Base-by-base conservation (phyloP, 2,888 invertebrate species). In the Ypsolopha sequella region DNA sequence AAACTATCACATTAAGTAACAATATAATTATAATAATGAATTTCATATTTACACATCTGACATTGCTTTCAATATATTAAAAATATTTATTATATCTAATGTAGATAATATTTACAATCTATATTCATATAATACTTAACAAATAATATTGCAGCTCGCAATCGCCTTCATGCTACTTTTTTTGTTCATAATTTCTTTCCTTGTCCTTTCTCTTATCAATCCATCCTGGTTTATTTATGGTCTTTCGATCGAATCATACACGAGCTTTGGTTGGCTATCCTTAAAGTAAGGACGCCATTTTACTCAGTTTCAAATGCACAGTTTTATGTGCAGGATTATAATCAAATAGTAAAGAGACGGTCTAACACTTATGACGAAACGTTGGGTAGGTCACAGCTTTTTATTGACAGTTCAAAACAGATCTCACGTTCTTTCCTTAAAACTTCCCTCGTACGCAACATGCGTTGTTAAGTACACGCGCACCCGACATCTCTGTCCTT, bases 81-180 rank as follows among this genome's bases (percentile, higher is more conserved):
- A 56, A 63, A 54, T 54, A 52, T 52, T 41, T 49, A 41, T n/a
- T 68, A 71, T 63, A 56, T 51, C 52, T 65, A 58, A 60, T 64
- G 66, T 59, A 68, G 39, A 38, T 68, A 67, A 65, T 68, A 65
- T 65, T 70, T 58, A 59, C 67, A 50, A 7, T 33, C 10, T 43
- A 9, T 50, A 50, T 68, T 68, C 65, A 59, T 57, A 60, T 66
- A 76, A 79, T 79, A 81, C 80, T 81, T 85, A 84, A 62, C 62
- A 62, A 69, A 70, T 80, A 80, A 79, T 85, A 86, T 86, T 86
- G 85, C 85, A 80, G 75, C 65, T 76, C 69, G 75, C 56, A 56
- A 60, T 53, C 53, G 41, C 41, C 48, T 50, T 48, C 38, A 41
- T 13, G 33, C 48, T 36, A 35, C 46, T 34, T 8, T 34, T n/a